A percentile compares a stretch with the other conserved stretches of the same genome.
Evolutionary conservation across 2,113 vertebrate genomes (phyloP).

Genomic region (Semicossyphus pulcher): DNA sequence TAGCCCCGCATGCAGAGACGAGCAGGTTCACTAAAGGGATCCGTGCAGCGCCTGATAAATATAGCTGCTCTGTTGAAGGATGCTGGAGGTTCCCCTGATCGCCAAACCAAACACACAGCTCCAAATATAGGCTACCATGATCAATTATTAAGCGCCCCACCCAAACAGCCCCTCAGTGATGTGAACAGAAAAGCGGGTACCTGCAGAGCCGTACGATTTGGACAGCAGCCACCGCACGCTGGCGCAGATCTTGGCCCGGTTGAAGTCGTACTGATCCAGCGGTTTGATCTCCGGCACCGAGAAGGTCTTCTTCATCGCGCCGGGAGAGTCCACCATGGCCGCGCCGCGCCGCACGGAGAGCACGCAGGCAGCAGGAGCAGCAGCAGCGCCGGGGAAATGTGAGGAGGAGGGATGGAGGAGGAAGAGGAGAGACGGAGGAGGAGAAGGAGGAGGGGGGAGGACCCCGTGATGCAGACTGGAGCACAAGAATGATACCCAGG

Average conservation of each 20-base stretch:
- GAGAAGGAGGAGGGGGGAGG: slow-evolving; percentile 46
- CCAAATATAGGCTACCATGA: slow-evolving; percentile 2
- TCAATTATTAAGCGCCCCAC: slow-evolving; percentile 66
- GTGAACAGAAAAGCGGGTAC: slow-evolving; percentile 64
- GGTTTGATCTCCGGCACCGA: slow-evolving; percentile 91
- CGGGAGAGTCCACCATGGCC: slow-evolving; percentile 86
- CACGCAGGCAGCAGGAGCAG: slow-evolving; percentile 44
- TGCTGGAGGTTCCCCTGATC: background rate
- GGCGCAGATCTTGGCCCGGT: slow-evolving; percentile 87
- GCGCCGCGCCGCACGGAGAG: slow-evolving; percentile 55
- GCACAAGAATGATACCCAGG: background rate
- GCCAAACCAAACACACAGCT: slow-evolving; percentile 3
- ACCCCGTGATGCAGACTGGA: slow-evolving; percentile 31
- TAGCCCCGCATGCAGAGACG: background rate
- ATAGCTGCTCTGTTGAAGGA: slow-evolving; percentile 12
- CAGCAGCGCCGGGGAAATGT: slow-evolving; percentile 28
- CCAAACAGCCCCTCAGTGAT: slow-evolving; percentile 42
- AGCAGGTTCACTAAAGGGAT: background rate
- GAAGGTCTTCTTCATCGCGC: slow-evolving; percentile 84
- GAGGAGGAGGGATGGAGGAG: slow-evolving; percentile 42
- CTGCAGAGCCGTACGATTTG: slow-evolving; percentile 87
- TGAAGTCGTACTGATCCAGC: slow-evolving; percentile 90
- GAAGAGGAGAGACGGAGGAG: slow-evolving; percentile 21
- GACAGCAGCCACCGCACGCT: slow-evolving; percentile 90
- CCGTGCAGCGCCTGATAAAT: background rate